These are phyloP conservation scores for Globodera ellingtonae DNA, from an alignment of 1,140 invertebrate genomes.

Conservation along the genomic window DNA sequence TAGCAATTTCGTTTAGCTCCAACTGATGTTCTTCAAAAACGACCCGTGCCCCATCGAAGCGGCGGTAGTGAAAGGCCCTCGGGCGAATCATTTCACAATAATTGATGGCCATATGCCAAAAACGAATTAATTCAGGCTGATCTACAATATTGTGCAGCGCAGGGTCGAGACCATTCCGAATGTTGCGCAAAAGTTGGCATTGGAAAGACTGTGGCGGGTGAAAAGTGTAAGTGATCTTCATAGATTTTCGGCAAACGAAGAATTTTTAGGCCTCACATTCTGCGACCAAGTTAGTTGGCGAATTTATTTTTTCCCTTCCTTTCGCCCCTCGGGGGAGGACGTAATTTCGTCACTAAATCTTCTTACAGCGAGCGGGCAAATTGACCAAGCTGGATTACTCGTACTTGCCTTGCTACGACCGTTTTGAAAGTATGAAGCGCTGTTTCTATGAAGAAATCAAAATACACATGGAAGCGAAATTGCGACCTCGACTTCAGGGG, in stretches of 20 bases:
- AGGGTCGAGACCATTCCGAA: conserved; percentile 39
- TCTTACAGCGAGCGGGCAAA: conserved; percentile 30
- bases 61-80: conserved; percentile 12
- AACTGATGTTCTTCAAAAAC: conserved; percentile 55
- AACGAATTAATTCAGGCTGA: background rate
- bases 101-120: background rate
- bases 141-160: conserved; percentile 50
- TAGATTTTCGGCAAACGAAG: background rate
- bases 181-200: conserved; percentile 40
- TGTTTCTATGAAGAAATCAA: conserved; percentile 56
- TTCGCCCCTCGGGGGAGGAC: no score
- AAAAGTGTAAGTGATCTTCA: conserved; percentile 43
- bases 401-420: conserved; percentile 53
- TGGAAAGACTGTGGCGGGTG: conserved; percentile 42
- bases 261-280: conserved; percentile 20
- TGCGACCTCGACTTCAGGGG: conserved; percentile 29
- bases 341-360: background rate
- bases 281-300: conserved; percentile 15
- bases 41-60: conserved; percentile 53
- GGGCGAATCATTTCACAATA: no score
- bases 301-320: no score
- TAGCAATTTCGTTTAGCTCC: conserved; percentile 35
- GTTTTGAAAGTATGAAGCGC: conserved; percentile 44
- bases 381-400: conserved; percentile 50
- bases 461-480: conserved; percentile 44